Evolutionary conservation across 2,888 invertebrate genomes (phyloP).

Genomic region (Agonopterix alstromeriana): DNA sequence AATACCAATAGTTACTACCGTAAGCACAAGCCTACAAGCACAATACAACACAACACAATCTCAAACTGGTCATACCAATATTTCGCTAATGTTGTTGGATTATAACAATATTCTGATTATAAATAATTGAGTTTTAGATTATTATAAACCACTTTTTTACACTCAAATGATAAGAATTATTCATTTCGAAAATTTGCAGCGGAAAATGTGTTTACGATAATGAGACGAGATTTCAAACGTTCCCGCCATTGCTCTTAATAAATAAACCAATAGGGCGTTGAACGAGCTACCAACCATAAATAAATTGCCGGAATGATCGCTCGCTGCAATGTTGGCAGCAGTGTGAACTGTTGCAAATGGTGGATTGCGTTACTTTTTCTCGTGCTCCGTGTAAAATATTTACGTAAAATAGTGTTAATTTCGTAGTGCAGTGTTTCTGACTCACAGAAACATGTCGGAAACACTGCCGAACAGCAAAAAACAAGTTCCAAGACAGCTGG

Average conservation of each 20-base stretch:
- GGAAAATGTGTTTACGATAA: slow-evolving; percentile 5
- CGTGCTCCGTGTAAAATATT: slow-evolving; percentile 77
- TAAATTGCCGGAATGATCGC: slow-evolving; percentile 58
- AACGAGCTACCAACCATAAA: slow-evolving; percentile 43
- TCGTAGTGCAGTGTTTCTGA: slow-evolving; percentile 74
- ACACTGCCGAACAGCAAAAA: slow-evolving; percentile 76
- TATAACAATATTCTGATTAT: too few relatives aligned
- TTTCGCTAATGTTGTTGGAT: too few relatives aligned
- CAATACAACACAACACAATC: too few relatives aligned
- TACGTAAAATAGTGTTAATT: slow-evolving; percentile 76
- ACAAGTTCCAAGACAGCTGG: slow-evolving; percentile 79
- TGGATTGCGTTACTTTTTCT: slow-evolving; percentile 77
- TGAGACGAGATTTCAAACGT: slow-evolving; percentile 44
- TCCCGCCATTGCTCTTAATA: slow-evolving; percentile 41
- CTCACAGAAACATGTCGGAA: slow-evolving; percentile 75
- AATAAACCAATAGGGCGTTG: slow-evolving; percentile 59
- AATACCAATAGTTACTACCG: too few relatives aligned
- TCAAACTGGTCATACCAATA: too few relatives aligned
- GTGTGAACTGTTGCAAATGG: slow-evolving; percentile 75
- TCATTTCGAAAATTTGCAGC: background rate
- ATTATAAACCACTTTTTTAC: too few relatives aligned
- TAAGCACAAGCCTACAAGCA: too few relatives aligned
- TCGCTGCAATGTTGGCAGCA: slow-evolving; percentile 62
- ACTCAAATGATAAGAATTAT: too few relatives aligned
- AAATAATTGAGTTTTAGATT: too few relatives aligned